Base-by-base conservation (phyloP, 2,113 vertebrate species). In the Thamnophis sirtalis region DNA sequence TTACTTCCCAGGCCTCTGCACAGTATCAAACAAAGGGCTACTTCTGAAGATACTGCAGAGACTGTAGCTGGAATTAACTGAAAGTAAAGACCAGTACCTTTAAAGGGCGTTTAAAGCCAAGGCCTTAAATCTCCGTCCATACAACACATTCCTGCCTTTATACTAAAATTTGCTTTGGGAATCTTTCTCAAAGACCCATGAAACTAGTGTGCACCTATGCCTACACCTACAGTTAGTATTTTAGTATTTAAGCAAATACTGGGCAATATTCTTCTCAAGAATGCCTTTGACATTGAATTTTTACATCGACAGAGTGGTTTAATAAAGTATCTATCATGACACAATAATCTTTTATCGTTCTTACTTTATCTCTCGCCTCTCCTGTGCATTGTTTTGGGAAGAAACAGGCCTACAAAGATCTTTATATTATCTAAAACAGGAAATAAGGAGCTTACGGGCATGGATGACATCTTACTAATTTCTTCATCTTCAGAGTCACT, bases 401-500 rank as follows among this genome's bases (percentile, higher is more conserved):
- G 8, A 49, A 13, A 49, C 3, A 63, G 15, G 3, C 58, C 58
- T 51, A 89, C 49, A 68, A 51, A 68, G 3, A 13, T 21, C 0
- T 90, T 56, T n/a, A 49, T 38, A 89, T 63, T 38, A 33, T 58
- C 54, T 43, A 48, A 17, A 93, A n/a, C 84, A 90, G 11, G 13
- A 54, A 11, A 68, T 26, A 43, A 89, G 19, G 84, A 56, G 73
- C 97, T 96, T 97, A 99, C 99, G 84, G 97, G 97, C 85, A 97
- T 91, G 86, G 97, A 91, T 19, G 94, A 90, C 73, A 96, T 97
- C 90, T 98, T 98, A 94, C 96, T 96, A 2, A 97, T 96, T 56
- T 97, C 97, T 49, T 98, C 99, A 1, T 99, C 99, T 96, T 99
- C 99, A 0, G 99, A 99, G 96, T 99, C 99, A 10, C 99, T 99